Conservation (phyloP, 2,888 invertebrate genomes). For the Ceratothoa steindachneri region DNA sequence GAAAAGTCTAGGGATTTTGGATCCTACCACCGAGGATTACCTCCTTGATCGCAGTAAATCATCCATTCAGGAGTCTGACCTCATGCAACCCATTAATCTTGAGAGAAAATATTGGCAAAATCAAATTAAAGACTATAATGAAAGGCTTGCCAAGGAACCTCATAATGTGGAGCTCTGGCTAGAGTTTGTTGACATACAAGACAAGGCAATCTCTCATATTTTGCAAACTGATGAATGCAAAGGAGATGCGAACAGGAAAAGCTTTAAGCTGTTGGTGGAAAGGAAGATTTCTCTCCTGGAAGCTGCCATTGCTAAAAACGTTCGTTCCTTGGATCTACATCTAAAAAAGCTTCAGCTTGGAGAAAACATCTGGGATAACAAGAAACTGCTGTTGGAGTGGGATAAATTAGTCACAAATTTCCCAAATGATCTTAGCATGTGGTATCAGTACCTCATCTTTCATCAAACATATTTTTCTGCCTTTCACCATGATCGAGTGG, state of each 20-base stretch:
- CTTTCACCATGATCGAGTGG: slow-evolving; percentile 52
- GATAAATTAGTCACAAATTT: slow-evolving; percentile 53
- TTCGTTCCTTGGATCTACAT: slow-evolving; percentile 52
- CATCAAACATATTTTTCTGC: slow-evolving; percentile 52
- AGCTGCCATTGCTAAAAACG: slow-evolving; percentile 54
- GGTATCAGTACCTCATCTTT: slow-evolving; percentile 53
- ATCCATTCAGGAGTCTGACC: background rate
- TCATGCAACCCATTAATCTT: background rate
- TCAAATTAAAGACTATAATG: slow-evolving; percentile 51
- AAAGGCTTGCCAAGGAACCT: slow-evolving; percentile 52
- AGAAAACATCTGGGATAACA: slow-evolving; percentile 51
- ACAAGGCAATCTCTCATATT: slow-evolving; percentile 47
- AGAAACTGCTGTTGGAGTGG: slow-evolving; percentile 53
- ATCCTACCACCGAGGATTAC: background rate
- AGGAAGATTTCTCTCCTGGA: slow-evolving; percentile 55
- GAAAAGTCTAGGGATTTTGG: background rate
- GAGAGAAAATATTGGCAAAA: slow-evolving; percentile 27
- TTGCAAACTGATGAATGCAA: slow-evolving; percentile 17
- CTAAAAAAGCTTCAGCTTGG: slow-evolving; percentile 52
- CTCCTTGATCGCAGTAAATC: background rate
- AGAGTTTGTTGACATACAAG: slow-evolving; percentile 55
- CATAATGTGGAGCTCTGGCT: slow-evolving; percentile 53
- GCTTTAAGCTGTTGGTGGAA: slow-evolving; percentile 50
- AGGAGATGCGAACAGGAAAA: slow-evolving; percentile 11
- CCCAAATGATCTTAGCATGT: slow-evolving; percentile 53